These are phyloP conservation scores for Furnarius figulus DNA, from an alignment of 2,113 vertebrate species.

Conservation along the genomic window DNA sequence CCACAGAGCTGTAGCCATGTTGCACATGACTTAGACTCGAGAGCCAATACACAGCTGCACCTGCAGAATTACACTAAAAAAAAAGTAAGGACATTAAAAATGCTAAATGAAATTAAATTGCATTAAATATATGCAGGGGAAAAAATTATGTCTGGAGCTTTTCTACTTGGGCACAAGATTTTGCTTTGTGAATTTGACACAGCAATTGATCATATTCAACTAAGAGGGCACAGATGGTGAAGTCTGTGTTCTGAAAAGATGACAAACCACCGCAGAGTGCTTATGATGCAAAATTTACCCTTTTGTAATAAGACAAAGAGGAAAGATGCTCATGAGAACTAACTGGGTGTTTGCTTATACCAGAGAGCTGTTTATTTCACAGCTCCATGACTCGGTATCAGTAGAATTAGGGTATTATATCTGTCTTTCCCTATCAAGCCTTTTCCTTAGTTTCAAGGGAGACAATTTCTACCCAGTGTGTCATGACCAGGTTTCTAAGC, in stretches of 20 bases:
- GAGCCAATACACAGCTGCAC: neutral
- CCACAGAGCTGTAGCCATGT: neutral
- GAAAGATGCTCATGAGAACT: neutral
- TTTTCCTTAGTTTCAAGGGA: neutral
- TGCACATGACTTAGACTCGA: neutral
- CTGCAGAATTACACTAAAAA: neutral
- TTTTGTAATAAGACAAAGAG: neutral
- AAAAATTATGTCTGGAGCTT: neutral
- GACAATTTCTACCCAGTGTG: neutral
- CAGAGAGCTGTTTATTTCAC: neutral
- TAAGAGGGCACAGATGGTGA: neutral
- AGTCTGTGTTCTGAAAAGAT: neutral
- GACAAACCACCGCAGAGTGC: neutral
- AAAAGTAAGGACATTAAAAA: neutral
- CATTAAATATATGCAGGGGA: neutral
- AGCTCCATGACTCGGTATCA: neutral
- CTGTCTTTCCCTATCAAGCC: neutral
- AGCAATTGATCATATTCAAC: neutral
- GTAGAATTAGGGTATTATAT: neutral
- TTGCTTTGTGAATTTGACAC: neutral
- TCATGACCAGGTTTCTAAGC: neutral
- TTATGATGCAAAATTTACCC: neutral
- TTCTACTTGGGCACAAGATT: neutral
- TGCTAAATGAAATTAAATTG: neutral
- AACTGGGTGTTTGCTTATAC: neutral